Conservation (phyloP, 1,140 invertebrate genomes). For the Hermetia illucens region DNA sequence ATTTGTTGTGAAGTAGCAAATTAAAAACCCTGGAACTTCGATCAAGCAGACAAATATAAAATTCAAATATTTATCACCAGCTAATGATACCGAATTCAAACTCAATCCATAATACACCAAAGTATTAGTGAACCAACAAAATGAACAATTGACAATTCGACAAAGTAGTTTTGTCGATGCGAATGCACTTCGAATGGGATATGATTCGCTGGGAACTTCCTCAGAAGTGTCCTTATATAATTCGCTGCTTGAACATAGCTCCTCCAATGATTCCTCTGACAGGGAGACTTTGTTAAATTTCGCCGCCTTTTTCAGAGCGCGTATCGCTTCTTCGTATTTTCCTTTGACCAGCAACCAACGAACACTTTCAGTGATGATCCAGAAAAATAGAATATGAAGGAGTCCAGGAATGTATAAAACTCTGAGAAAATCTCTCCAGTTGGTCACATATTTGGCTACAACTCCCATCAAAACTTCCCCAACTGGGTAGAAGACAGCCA, state of each 20-base stretch:
- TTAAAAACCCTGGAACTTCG: slow-evolving; percentile 41
- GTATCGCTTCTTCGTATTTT: slow-evolving; percentile 39
- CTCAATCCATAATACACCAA: slow-evolving; percentile 55
- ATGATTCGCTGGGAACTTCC: slow-evolving; percentile 31
- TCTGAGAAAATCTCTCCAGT: slow-evolving; percentile 50
- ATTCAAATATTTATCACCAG: slow-evolving; percentile 44
- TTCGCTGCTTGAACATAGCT: slow-evolving; percentile 37
- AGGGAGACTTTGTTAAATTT: slow-evolving; percentile 49
- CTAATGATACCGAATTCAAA: slow-evolving; percentile 48
- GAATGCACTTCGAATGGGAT: slow-evolving; percentile 36
- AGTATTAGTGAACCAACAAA: slow-evolving; percentile 43
- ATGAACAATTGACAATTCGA: slow-evolving; percentile 44
- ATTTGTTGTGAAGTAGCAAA: slow-evolving; percentile 26
- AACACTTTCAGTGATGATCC: slow-evolving; percentile 39
- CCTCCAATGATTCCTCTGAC: slow-evolving; percentile 39
- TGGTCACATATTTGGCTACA: slow-evolving; percentile 44
- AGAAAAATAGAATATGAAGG: slow-evolving; percentile 38
- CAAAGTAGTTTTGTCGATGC: slow-evolving; percentile 40
- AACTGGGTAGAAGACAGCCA: slow-evolving; percentile 47
- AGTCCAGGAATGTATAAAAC: slow-evolving; percentile 45
- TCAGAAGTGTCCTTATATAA: slow-evolving; percentile 38
- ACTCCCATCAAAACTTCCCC: slow-evolving; percentile 48
- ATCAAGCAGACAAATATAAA: slow-evolving; percentile 39
- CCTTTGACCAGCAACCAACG: slow-evolving; percentile 54
- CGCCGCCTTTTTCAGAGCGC: slow-evolving; percentile 41